A percentile compares a stretch with the other conserved stretches of the same genome.
Conservation (phyloP, 2,888 invertebrate species). For the Aromia moschata region DNA sequence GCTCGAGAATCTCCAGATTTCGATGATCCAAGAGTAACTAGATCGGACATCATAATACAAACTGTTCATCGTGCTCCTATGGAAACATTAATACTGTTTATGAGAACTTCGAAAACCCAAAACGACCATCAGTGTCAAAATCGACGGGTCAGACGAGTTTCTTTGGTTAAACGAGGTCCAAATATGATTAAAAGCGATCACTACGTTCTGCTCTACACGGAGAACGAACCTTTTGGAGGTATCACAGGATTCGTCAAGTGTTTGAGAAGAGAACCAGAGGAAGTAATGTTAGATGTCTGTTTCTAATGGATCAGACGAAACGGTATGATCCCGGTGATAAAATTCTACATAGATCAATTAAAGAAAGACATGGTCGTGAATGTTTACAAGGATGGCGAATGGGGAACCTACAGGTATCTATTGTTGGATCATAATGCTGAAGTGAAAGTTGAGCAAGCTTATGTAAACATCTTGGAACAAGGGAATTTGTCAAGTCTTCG, state of each 20-base stretch:
- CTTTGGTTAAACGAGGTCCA: neutral
- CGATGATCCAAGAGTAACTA: constrained; percentile 58
- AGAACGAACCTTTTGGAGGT: constrained; percentile 78
- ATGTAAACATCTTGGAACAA: constrained; percentile 78
- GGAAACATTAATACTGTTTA: constrained; percentile 36
- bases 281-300: constrained; percentile 61
- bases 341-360: constrained; percentile 73
- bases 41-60: constrained; percentile 8
- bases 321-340: constrained; percentile 66
- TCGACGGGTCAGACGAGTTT: neutral
- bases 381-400: constrained; percentile 70
- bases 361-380: constrained; percentile 82
- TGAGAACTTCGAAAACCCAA: constrained; percentile 59
- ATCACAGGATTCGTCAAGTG: constrained; percentile 80
- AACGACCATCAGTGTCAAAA: too few species aligned
- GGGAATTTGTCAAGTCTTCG: constrained; percentile 87
- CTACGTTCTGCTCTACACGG: constrained; percentile 63
- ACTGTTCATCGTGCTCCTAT: constrained; percentile 32
- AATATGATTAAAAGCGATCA: neutral
- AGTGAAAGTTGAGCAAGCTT: constrained; percentile 71
- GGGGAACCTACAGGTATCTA: constrained; percentile 80
- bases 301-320: constrained; percentile 69
- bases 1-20: constrained; percentile 67
- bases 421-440: constrained; percentile 65
- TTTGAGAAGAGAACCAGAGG: constrained; percentile 69